Evolutionary conservation across 2,113 vertebrate species (phyloP).

Genomic region (Manacus vitellinus): DNA sequence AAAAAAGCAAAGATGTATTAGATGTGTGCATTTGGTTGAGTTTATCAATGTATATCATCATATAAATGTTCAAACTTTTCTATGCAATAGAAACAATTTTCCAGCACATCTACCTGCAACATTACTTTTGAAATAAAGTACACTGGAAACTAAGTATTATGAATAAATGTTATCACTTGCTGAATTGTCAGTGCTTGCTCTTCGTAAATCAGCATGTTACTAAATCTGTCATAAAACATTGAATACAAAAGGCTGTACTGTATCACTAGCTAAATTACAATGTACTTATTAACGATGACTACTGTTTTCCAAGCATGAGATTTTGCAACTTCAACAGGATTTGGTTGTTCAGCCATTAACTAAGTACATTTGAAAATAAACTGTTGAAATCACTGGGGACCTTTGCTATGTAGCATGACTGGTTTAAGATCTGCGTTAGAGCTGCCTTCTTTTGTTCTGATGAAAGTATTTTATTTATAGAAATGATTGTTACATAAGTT

Average conservation of each 20-base stretch:
- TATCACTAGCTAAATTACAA: conserved; percentile 21
- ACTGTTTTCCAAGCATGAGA: conserved; percentile 54
- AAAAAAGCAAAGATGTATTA: neutral
- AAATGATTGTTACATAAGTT: conserved; percentile 38
- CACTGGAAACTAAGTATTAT: conserved; percentile 64
- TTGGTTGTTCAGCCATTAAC: conserved; percentile 15
- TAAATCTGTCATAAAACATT: conserved; percentile 61
- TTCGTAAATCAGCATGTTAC: conserved; percentile 74
- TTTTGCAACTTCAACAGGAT: neutral
- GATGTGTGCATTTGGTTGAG: neutral
- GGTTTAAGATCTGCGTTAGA: neutral
- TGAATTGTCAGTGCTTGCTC: conserved; percentile 69
- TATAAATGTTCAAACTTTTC: neutral
- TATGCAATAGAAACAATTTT: neutral
- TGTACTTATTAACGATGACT: conserved; percentile 21
- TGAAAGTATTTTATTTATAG: conserved; percentile 35
- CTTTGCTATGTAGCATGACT: neutral
- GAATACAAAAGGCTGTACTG: conserved; percentile 51
- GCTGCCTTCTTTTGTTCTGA: neutral
- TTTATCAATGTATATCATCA: neutral
- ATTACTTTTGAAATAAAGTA: conserved; percentile 70
- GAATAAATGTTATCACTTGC: conserved; percentile 56
- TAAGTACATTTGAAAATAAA: neutral
- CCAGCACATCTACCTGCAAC: conserved; percentile 23
- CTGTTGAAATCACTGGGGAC: conserved; percentile 4